Percentiles rank a stretch among this genome's conserved stretches.
Conservation (phyloP, 2,888 invertebrate genomes). For the Eilema caniola region DNA sequence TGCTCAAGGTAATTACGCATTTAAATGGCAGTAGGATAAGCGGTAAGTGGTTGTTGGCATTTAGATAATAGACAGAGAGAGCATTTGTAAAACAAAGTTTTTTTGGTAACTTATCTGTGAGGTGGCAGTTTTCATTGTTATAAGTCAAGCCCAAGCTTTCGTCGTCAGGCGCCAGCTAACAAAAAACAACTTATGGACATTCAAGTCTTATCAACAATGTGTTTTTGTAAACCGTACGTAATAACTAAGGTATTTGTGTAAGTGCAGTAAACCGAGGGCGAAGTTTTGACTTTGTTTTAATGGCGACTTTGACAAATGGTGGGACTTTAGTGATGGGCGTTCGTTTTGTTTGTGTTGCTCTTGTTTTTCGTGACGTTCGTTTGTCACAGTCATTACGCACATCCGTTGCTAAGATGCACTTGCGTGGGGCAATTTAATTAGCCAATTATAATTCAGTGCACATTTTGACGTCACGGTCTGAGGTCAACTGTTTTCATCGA, state of each 20-base stretch:
- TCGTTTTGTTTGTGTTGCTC: conserved; percentile 37
- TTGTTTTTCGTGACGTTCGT: conserved; percentile 57
- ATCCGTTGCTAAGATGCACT: conserved; percentile 76
- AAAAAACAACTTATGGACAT: conserved; percentile 37
- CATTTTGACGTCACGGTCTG: conserved; percentile 59
- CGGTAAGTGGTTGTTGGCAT: conserved; percentile 21
- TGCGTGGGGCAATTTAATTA: conserved; percentile 78
- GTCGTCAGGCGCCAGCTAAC: conserved; percentile 40
- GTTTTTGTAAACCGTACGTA: conserved; percentile 26
- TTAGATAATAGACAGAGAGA: conserved; percentile 26
- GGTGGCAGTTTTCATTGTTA: conserved; percentile 37
- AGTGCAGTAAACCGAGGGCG: conserved; percentile 15
- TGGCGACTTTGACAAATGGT: conserved; percentile 40
- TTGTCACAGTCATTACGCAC: conserved; percentile 73
- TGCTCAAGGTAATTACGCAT: conserved; percentile 21
- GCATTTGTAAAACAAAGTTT: conserved; percentile 26
- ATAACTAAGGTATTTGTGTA: conserved; percentile 25
- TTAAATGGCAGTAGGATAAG: conserved; percentile 16
- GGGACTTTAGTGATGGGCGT: conserved; percentile 26
- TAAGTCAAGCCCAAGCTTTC: conserved; percentile 38
- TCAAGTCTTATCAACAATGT: conserved; percentile 41
- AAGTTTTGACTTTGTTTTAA: conserved; percentile 25
- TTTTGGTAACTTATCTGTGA: conserved; percentile 31
- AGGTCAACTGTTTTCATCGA: conserved; percentile 50
- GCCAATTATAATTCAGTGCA: conserved; percentile 62